Conservation (phyloP, 92 coral and sea anemone species). For the Plumapathes pennacea region DNA sequence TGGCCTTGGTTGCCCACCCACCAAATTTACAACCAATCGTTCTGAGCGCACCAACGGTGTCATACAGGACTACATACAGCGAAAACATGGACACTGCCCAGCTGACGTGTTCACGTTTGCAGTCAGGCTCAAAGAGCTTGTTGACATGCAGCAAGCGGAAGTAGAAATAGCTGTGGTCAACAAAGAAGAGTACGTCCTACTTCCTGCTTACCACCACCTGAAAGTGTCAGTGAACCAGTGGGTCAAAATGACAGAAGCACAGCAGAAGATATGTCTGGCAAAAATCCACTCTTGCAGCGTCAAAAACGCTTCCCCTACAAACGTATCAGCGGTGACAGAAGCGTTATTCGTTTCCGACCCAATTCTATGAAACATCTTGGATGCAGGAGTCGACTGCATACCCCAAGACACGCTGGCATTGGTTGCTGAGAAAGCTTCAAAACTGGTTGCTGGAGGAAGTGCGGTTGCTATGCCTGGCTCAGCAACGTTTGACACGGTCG, state of each 20-base stretch:
- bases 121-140: conserved; percentile 13
- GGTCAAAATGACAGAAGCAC: conserved; percentile 39
- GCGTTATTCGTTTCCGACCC: conserved; percentile 14
- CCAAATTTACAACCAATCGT: conserved; percentile 33
- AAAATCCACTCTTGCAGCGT: conserved; percentile 16
- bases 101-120: conserved; percentile 22
- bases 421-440: conserved; percentile 17
- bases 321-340: conserved; percentile 15
- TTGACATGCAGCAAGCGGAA: conserved; percentile 32
- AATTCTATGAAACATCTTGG: conserved; percentile 5
- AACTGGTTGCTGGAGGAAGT: no score
- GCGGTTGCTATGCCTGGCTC: no score
- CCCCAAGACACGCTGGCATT: conserved; percentile 25
- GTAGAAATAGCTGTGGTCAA: conserved; percentile 37
- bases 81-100: not conserved
- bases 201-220: conserved; percentile 21
- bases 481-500: conserved; percentile 34
- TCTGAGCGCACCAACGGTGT: conserved; percentile 42
- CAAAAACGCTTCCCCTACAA: conserved; percentile 2
- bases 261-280: conserved; percentile 23
- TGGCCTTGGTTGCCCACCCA: conserved; percentile 48
- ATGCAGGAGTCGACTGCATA: conserved; percentile 29
- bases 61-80: conserved; percentile 24
- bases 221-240: conserved; percentile 26
- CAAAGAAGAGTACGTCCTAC: conserved; percentile 20